phyloP scores from a whole-genome alignment of 2,888 invertebrate genomes.

The Aphidius colemani region DNA sequence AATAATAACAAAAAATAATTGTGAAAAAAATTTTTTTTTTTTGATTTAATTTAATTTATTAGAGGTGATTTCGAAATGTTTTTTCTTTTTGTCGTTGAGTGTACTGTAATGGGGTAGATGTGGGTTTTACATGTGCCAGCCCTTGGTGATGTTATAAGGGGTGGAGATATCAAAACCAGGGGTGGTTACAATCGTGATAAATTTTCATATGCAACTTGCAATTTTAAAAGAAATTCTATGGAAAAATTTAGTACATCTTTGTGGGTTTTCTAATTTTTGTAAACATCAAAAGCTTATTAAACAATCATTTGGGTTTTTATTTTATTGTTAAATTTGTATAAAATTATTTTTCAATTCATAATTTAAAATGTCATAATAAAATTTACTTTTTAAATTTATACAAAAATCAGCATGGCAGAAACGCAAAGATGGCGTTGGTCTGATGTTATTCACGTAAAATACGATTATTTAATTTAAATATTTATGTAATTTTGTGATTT shows the following conservation, averaged over 20 bases:
- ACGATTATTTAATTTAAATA: conserved; percentile 56
- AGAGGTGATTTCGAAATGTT: neutral
- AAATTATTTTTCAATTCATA: neutral
- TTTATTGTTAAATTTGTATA: neutral
- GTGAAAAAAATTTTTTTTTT: neutral
- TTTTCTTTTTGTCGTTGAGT: conserved; percentile 35
- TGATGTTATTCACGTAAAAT: conserved; percentile 36
- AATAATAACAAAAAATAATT: neutral
- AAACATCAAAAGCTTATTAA: neutral
- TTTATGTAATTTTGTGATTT: conserved; percentile 39
- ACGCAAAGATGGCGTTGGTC: conserved; percentile 51
- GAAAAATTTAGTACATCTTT: no score
- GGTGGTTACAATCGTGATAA: conserved; percentile 49
- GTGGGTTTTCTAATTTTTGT: no score
- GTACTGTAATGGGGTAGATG: conserved; percentile 50
- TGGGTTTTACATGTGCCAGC: conserved; percentile 46
- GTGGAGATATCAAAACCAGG: conserved; percentile 46
- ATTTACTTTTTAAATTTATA: conserved; percentile 2
- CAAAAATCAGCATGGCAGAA: conserved; percentile 57
- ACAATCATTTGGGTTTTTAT: neutral
- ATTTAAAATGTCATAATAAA: neutral
- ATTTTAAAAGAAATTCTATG: conserved; percentile 14
- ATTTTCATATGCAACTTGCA: conserved; percentile 32
- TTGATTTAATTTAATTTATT: neutral
- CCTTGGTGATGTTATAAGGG: conserved; percentile 42